These are phyloP conservation scores for Nomia melanderi DNA, from an alignment of 1,140 invertebrate genomes.

Conservation along the genomic window DNA sequence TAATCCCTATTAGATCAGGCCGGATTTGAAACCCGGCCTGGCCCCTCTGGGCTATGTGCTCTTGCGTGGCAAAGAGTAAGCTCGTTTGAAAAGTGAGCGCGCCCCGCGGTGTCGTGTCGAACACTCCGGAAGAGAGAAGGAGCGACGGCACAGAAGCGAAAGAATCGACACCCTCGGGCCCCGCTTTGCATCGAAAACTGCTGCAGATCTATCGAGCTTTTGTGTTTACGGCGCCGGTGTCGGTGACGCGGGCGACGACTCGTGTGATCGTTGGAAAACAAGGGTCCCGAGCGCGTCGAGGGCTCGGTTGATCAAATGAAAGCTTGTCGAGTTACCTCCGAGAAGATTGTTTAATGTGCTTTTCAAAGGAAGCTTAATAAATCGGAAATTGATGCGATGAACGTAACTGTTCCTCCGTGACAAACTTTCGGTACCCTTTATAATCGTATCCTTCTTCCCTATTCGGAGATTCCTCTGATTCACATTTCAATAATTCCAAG, in stretches of 20 bases:
- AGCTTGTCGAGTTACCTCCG: background rate
- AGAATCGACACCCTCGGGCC: conserved; percentile 45
- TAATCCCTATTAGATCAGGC: conserved; percentile 75
- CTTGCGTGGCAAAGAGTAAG: conserved; percentile 71
- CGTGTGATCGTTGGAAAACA: conserved; percentile 30
- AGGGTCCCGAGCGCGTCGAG: background rate
- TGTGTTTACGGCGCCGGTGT: background rate
- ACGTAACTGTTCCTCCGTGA: no score
- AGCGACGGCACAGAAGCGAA: background rate
- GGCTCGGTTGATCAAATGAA: conserved; percentile 5
- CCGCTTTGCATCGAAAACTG: conserved; percentile 50
- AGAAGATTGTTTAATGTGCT: background rate
- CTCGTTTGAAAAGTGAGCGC: conserved; percentile 74
- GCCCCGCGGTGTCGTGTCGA: conserved; percentile 61
- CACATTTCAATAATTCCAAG: no score
- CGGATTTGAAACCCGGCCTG: conserved; percentile 66
- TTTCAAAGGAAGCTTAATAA: no score
- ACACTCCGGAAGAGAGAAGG: conserved; percentile 58
- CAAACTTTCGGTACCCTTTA: no score
- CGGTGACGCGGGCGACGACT: conserved; percentile 24
- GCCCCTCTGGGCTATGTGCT: conserved; percentile 57
- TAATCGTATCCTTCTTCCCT: no score
- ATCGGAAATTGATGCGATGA: no score
- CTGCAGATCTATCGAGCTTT: conserved; percentile 56
- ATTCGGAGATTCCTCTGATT: no score